phyloP scores from a whole-genome alignment of 2,888 invertebrate genomes.

The Hydropsyche betteni region DNA sequence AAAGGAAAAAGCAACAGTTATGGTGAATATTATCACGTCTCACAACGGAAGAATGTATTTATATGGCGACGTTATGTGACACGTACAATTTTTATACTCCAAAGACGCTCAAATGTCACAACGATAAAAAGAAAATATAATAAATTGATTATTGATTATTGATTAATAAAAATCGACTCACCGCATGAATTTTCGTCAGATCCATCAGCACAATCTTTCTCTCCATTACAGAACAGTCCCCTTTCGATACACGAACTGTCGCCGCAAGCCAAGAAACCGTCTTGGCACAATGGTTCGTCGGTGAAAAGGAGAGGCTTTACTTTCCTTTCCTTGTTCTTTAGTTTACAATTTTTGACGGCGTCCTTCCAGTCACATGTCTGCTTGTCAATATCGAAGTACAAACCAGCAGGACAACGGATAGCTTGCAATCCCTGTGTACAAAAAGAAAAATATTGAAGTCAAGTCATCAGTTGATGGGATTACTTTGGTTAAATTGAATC shows the following conservation, averaged over 20 bases:
- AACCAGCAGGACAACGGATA: conserved; percentile 90
- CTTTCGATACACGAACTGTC: conserved; percentile 87
- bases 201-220: conserved; percentile 87
- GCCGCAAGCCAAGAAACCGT: conserved; percentile 87
- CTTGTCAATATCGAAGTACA: conserved; percentile 93
- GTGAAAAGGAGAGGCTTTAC: conserved; percentile 87
- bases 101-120: too few species aligned
- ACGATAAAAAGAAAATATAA: too few species aligned
- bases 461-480: conserved; percentile 51
- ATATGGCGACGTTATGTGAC: conserved; percentile 1
- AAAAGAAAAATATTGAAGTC: too few species aligned
- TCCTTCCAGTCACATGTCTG: conserved; percentile 96
- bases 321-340: conserved; percentile 89
- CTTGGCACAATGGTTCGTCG: conserved; percentile 89
- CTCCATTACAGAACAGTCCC: conserved; percentile 92
- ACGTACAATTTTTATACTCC: not conserved
- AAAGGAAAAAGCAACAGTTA: conserved; percentile 1
- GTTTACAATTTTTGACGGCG: conserved; percentile 90
- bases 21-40: conserved; percentile 23
- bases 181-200: conserved; percentile 92
- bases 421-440: conserved; percentile 83
- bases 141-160: too few species aligned
- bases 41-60: not conserved
- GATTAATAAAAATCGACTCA: conserved; percentile 62
- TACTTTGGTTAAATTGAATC: too few species aligned